Evolutionary conservation across 2,113 vertebrate genomes (phyloP), one percentile per base, ranked within the genome.

Genomic region (Mastomys natalensis): DNA sequence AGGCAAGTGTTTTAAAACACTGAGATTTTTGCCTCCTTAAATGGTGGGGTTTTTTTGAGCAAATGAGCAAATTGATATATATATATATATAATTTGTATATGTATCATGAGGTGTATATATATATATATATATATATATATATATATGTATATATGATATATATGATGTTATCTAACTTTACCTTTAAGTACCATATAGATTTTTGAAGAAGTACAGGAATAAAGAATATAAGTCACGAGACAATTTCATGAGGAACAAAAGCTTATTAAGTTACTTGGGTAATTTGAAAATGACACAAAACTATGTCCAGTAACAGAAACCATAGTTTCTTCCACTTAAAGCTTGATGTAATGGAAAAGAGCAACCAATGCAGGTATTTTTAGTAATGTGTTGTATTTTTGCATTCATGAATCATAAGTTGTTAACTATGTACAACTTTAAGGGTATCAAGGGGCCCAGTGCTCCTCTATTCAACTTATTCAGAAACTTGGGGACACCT

Each of bases 271-370:
- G 40, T 13, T 5, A 76, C 40, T 64, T 2, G 74, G 84, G 43
- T 62, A 74, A 80, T n/a, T 93, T 72, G 40, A 43, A 73, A 91
- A 90, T 58, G 53, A 13, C n/a, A 53, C 80, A 97, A 80, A 90
- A 43, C 53, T 43, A 8, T 78, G 76, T 51, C 3, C 4, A 48
- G 40, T 51, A 77, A 91, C 7, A 91, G 22, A 87, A 34, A 84
- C 17, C 29, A 21, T 1, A 80, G 60, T 12, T 55, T 70, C 12
- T 34, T 48, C 29, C n/a, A 85, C 17, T 73, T 60, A 76, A 85
- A 94, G 89, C 66, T 7, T 0, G 58, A 93, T 37, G 66, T 74
- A 60, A 13, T 78, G 5, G 31, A 80, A 81, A 96, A 82, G 1
- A 34, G 8, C 34, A 91, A 19, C 4, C 53, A 62, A 85, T 73